Evolutionary conservation across 2,888 invertebrate genomes (phyloP), one percentile per base, ranked within the genome.

Genomic region (Anoplius nigerrimus): DNA sequence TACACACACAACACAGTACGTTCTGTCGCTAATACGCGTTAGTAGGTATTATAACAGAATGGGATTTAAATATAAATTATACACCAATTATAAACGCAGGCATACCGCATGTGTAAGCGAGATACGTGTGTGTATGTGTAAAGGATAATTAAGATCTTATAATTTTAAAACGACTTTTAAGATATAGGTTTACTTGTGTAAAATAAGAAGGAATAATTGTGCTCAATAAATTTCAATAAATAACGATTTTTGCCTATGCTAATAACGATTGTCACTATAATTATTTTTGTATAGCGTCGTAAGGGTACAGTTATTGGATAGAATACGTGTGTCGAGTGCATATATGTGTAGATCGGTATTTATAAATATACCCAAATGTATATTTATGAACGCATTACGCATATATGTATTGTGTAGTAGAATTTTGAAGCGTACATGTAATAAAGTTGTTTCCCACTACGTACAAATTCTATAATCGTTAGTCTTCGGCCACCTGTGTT

Each of bases 161-260:
- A 81, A 82, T 82, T 82, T 84, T 82, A 80, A 75, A 68, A 81
- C 68, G 76, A 82, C 78, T 80, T 83, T 79, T 82, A 80, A 78
- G 8, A 48, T 82, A 79, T 81, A 83, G 80, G 72, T 80, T 81
- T 81, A 82, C 76, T 81, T 81, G 82, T 84, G 80, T 82, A 84
- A 81, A 76, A 80, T 75, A 82, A 84, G 77, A 73, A 59, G 72
- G 72, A 78, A 79, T 84, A 79, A 83, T 80, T 84, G 84, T 84
- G 84, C 84, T 84, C 84, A 84, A 84, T 82, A 81, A 84, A 83
- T 83, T 84, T 84, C 84, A 84, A 84, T 84, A 84, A 84, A 83
- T 84, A 81, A 84, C 81, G 74, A 84, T 84, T 84, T 34, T 84
- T 84, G 84, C 84, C 84, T 84, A 84, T 84, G 82, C 84, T 81